Evolutionary conservation across 2,113 vertebrate genomes (phyloP).

Genomic region (Phyllostomus hastatus): DNA sequence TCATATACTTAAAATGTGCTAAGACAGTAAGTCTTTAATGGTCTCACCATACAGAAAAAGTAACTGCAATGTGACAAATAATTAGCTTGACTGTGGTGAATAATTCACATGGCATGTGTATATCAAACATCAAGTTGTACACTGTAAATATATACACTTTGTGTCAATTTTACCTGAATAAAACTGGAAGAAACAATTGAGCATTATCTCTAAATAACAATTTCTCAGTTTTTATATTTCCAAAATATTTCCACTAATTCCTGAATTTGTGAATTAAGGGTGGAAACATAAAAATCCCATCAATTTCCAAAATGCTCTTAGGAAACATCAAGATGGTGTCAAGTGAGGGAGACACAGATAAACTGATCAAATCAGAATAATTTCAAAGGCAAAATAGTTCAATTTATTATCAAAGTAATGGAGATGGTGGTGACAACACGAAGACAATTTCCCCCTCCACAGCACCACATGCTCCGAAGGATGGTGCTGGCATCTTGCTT

Average conservation of each 20-base stretch:
- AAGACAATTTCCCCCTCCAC: not conserved
- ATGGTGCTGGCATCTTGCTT: not conserved
- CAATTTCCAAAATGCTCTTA: constrained; percentile 46
- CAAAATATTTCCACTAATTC: constrained; percentile 31
- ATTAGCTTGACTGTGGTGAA: not conserved
- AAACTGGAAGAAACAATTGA: not conserved
- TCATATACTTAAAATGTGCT: not conserved
- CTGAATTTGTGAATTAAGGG: not conserved
- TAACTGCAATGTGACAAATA: not conserved
- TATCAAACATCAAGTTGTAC: not conserved
- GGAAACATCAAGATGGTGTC: constrained; percentile 3
- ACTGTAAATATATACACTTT: not conserved
- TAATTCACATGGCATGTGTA: not conserved
- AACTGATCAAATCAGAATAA: constrained; percentile 20
- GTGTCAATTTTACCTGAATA: not conserved
- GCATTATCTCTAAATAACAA: not conserved
- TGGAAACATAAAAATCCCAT: constrained; percentile 24
- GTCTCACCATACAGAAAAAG: not conserved
- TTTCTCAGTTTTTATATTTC: constrained; percentile 32
- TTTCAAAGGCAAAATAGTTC: constrained; percentile 1
- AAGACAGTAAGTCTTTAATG: not conserved
- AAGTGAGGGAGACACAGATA: not conserved
- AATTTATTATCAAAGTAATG: constrained; percentile 22
- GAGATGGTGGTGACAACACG: not conserved
- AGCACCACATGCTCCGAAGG: not conserved